Percentiles rank a stretch among this genome's conserved stretches.
phyloP scores from a whole-genome alignment of 2,113 vertebrate genomes.

The Albula goreensis region DNA sequence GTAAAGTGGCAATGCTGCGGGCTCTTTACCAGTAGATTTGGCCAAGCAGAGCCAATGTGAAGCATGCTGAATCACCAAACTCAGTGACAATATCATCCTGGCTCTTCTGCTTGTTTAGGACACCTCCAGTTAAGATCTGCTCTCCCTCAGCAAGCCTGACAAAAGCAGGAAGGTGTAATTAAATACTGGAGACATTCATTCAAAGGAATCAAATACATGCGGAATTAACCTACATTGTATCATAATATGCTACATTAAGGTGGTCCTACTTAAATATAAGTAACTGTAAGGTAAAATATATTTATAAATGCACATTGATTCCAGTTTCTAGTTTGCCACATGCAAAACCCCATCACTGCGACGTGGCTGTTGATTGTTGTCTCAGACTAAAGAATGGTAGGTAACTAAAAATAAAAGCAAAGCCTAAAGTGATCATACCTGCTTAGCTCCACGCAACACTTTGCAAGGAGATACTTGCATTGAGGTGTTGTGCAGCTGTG shows the following conservation, averaged over 20 bases:
- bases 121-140: constrained; percentile 94
- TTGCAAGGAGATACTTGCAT: constrained; percentile 94
- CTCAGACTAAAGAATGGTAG: no score
- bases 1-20: no score
- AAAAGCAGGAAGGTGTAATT: neutral
- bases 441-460: constrained; percentile 96
- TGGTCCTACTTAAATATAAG: no score
- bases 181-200: no score
- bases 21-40: constrained; percentile 91
- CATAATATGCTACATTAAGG: no score
- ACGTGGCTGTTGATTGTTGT: no score
- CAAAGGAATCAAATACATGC: no score
- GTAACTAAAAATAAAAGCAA: neutral
- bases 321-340: constrained; percentile 51
- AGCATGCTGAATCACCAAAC: constrained; percentile 95
- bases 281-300: no score
- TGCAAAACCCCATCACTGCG: no score
- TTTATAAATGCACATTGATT: no score
- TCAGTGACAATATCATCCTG: constrained; percentile 96
- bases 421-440: constrained; percentile 75
- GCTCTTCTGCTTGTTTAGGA: constrained; percentile 97
- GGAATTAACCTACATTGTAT: no score
- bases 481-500: constrained; percentile 93
- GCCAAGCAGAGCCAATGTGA: constrained; percentile 91
- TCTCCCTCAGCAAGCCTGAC: constrained; percentile 93